Evolutionary conservation across 2,888 invertebrate species (phyloP), one percentile per base, ranked within the genome.

Genomic region (Busseola fusca): DNA sequence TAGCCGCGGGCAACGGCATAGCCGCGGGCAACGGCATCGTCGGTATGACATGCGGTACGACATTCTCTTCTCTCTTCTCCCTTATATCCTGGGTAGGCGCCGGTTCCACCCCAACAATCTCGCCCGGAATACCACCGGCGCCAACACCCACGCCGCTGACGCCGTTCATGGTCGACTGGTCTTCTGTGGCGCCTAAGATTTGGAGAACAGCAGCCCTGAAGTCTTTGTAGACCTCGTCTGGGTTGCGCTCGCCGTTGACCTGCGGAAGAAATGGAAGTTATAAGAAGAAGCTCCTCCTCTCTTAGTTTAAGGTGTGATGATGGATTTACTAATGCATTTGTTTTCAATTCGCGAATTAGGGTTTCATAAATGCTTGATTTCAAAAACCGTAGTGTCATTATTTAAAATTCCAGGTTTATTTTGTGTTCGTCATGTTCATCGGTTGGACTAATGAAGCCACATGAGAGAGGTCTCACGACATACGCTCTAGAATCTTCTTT

Each of bases 171-270:
- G 96, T 96, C 1, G 96, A 93, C 85, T 97, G 96, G 86, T 97
- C 97, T 87, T 97, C 97, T 81, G 97, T 96, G 58, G 96, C 94
- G 37, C 97, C 97, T 30, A 98, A 93, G 87, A 98, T 97, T 88
- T 97, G 97, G 83, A 98, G 96, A 14, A 98, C 97, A 4, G 98
- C 97, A 16, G 97, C 96, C 66, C 98, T 97, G 92, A 98, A 98
- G 92, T 98, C 98, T 88, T 97, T 97, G 94, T 98, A 98, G 16
- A 98, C 98, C 87, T 98, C 98, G 50, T 97, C 97, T 1, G 98
- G 98, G 86, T 98, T 97, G 68, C 98, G 96, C 93, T 98, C 98
- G 12, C 98, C 98, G 88, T 98, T 98, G 25, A 98, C 97, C 98
- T 98, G 91, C 34, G 30, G 10, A 30, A 40, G 9, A 30, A 30